Evolutionary conservation across 2,797 vertebrate species (phyloP), one percentile per base, ranked within the genome.

Genomic region (Iguana delicatissima): DNA sequence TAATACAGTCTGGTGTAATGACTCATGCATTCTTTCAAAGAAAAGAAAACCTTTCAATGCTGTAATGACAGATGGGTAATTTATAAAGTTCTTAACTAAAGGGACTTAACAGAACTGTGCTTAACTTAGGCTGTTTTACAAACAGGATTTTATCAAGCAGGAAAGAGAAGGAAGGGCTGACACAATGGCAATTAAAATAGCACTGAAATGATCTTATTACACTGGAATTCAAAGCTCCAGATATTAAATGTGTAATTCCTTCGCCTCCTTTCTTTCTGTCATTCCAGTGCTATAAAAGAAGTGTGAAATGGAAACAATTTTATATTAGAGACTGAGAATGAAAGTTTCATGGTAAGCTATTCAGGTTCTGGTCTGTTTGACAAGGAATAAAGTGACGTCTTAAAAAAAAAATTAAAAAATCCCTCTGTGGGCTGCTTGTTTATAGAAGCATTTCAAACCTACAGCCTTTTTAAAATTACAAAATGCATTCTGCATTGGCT

Each of bases 1-100:
- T 88, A 87, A 92, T 1, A 69, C 46, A 87, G 14, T 87, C 32
- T 85, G n/a, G 6, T 85, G 76, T 90, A 77, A 87, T 87, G 76
- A 88, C 26, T 85, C 77, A 57, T 83, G 83, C 29, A 84, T 0
- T 12, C 38, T 67, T 59, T 87, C 22, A 26, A 9, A 1, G 26
- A 26, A 5, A 2, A 0, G 2, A 32, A 12, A 77, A 35, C n/a
- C 29, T 55, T 80, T 74, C 26, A 24, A 13, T 79, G 1, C 29
- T 42, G 67, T 18, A 42, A 88, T 80, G 42, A 14, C 80, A 74
- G 29, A 0, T 1, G 88, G 35, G 50, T n/a, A 90, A 90, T 91
- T 90, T 52, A 59, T 0, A 42, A 10, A 4, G 22, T 55, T 46
- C 93, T 86, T 85, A 62, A 24, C 38, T 22, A 6, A 38, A 81